These are phyloP conservation scores for Drosophila bocqueti DNA, from an alignment of 1,140 invertebrate species.

Conservation along the genomic window DNA sequence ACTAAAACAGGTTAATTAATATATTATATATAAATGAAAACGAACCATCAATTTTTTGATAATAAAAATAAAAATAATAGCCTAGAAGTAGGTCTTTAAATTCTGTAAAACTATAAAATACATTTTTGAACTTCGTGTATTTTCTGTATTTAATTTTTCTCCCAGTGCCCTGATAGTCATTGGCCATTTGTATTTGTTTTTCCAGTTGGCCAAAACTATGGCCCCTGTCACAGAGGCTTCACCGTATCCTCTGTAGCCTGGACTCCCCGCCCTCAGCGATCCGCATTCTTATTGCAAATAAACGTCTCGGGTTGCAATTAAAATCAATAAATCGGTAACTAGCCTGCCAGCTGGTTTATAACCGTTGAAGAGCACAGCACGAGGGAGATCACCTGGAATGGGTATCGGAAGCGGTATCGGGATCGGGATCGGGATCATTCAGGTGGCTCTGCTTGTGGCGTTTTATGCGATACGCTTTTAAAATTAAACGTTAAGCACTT, in stretches of 20 bases:
- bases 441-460: constrained; percentile 22
- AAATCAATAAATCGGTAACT: constrained; percentile 83
- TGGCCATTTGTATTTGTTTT: constrained; percentile 67
- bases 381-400: constrained; percentile 25
- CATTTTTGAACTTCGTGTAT: background rate
- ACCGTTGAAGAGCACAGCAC: constrained; percentile 53
- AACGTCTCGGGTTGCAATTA: constrained; percentile 81
- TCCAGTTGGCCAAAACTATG: constrained; percentile 76
- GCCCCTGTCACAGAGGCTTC: constrained; percentile 56
- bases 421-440: constrained; percentile 16
- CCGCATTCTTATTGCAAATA: constrained; percentile 77
- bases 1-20: background rate
- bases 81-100: too few relatives aligned
- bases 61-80: too few relatives aligned
- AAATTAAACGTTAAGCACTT: constrained; percentile 69
- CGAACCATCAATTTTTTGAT: background rate
- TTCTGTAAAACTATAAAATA: background rate
- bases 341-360: constrained; percentile 82
- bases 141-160: background rate
- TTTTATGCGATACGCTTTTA: constrained; percentile 51
- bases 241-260: constrained; percentile 10
- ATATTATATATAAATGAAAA: background rate
- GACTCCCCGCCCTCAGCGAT: constrained; percentile 58
- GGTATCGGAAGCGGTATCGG: background rate
- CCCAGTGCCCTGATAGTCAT: background rate